Evolutionary conservation across 2,797 vertebrate species (phyloP).

Genomic region (Smutsia temminckii): DNA sequence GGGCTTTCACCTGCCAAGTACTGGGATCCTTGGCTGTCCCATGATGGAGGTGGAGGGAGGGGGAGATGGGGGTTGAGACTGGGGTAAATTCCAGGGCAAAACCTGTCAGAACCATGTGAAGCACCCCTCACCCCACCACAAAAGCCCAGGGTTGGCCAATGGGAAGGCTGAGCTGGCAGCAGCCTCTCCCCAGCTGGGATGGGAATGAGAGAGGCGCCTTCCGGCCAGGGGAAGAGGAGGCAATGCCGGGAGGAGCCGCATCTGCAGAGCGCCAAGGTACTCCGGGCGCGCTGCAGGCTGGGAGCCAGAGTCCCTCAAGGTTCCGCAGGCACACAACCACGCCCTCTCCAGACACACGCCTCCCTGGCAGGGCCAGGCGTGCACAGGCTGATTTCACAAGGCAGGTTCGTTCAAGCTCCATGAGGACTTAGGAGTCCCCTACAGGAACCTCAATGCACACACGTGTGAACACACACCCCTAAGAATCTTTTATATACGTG

Average conservation of each 20-base stretch:
- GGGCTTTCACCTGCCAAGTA: not conserved
- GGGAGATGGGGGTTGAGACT: not conserved
- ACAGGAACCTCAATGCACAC: not conserved
- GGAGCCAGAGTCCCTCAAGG: rapidly evolving
- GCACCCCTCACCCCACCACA: rapidly evolving
- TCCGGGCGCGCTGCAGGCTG: rapidly evolving
- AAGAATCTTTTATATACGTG: rapidly evolving
- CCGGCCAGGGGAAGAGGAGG: not conserved
- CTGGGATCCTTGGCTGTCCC: not conserved
- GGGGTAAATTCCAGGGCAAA: not conserved
- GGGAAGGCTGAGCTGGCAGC: not conserved
- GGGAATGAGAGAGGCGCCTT: not conserved
- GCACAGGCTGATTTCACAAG: not conserved
- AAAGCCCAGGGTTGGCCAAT: not conserved
- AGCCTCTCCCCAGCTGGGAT: not conserved
- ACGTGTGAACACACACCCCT: rapidly evolving
- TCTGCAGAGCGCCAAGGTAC: not conserved
- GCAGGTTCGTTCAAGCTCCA: rapidly evolving
- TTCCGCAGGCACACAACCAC: not conserved
- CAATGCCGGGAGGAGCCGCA: rapidly evolving
- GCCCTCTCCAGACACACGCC: not conserved
- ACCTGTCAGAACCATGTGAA: not conserved
- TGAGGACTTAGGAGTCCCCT: not conserved
- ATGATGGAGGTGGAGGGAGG: not conserved
- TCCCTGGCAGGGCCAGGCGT: not conserved